Percentiles rank a stretch among this genome's conserved stretches.
phyloP scores from a whole-genome alignment of 35 echinoderm and acorn worm genomes.

The Chiridota heheva region DNA sequence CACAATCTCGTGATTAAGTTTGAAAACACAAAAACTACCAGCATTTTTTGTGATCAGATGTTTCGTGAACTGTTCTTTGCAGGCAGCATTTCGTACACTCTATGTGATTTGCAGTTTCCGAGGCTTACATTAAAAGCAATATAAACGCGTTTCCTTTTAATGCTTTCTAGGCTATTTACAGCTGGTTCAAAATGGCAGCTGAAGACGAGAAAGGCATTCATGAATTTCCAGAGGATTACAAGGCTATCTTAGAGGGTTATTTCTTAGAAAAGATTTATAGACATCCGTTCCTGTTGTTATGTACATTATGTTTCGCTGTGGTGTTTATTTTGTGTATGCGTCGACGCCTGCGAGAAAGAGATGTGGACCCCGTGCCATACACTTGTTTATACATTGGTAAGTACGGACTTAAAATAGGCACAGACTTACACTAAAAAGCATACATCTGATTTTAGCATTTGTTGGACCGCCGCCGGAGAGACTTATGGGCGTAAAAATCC shows the following conservation, averaged over 20 bases:
- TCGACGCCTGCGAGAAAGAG: constrained; percentile 20
- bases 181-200: background rate
- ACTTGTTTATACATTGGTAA: constrained; percentile 55
- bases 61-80: too few species aligned
- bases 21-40: too few species aligned
- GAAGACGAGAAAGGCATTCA: background rate
- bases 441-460: background rate
- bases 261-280: background rate
- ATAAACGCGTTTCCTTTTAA: too few species aligned
- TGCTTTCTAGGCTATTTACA: too few species aligned
- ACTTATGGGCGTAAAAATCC: background rate
- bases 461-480: background rate
- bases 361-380: constrained; percentile 56
- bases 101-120: too few species aligned
- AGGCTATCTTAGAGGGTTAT: background rate
- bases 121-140: too few species aligned
- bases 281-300: background rate
- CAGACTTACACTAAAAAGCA: background rate
- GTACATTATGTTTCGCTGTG: background rate
- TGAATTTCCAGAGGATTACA: background rate
- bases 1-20: too few species aligned
- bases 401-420: background rate
- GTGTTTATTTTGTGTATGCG: constrained; percentile 11
- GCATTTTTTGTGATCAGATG: too few species aligned
- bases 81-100: too few species aligned